A percentile compares a stretch with the other conserved stretches of the same genome.
These are phyloP conservation scores for Papilio xuthus DNA, from an alignment of 1,140 invertebrate genomes.

Conservation along the genomic window DNA sequence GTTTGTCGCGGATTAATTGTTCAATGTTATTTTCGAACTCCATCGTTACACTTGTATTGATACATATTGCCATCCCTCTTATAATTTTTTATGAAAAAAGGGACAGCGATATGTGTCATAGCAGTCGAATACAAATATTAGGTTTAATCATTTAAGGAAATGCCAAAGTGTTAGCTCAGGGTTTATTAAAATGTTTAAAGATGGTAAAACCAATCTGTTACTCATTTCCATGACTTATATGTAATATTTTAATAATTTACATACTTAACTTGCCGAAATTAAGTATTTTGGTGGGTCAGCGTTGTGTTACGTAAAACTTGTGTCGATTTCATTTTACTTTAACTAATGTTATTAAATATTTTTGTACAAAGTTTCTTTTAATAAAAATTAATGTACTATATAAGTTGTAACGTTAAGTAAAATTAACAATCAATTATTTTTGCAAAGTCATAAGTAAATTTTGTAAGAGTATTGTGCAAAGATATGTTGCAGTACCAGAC, in stretches of 20 bases:
- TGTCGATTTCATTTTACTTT: constrained; percentile 13
- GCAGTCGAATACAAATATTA: too few species aligned
- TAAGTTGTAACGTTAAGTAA: constrained; percentile 1
- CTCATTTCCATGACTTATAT: not conserved
- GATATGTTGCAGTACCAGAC: not conserved
- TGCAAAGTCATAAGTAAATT: constrained; percentile 16
- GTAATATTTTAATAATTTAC: not conserved
- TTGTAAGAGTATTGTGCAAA: constrained; percentile 35
- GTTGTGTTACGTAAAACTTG: constrained; percentile 15
- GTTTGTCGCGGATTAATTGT: constrained; percentile 16
- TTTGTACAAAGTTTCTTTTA: not conserved
- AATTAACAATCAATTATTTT: constrained; percentile 34
- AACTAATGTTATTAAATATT: constrained; percentile 3
- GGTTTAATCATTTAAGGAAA: not conserved
- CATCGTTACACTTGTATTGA: too few species aligned
- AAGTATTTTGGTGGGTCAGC: constrained; percentile 24
- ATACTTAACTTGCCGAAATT: not conserved
- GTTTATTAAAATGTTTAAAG: not conserved
- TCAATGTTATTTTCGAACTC: not conserved
- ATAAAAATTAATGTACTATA: not conserved
- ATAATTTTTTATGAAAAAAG: too few species aligned
- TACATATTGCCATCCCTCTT: too few species aligned
- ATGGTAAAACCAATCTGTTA: not conserved
- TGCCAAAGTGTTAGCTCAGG: not conserved
- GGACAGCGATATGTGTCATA: too few species aligned